Evolutionary conservation across 2,888 invertebrate species (phyloP), one percentile per base, ranked within the genome.

Genomic region (Muscina levida): DNA sequence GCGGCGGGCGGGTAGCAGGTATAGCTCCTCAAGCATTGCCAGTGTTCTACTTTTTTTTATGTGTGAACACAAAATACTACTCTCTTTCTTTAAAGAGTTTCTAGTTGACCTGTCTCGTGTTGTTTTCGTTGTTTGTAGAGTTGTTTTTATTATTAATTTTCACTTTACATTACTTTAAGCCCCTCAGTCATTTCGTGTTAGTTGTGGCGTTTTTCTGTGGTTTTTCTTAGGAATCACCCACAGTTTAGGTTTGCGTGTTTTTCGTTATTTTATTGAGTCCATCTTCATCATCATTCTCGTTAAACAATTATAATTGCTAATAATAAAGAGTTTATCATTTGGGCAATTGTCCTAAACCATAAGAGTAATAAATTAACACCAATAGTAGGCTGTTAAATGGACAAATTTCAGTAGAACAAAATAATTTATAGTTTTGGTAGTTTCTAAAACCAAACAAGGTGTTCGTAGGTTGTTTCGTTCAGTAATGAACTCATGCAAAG

Each of bases 291-390:
- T 62, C 19, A n/a, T 31, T 10, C 6, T 31, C 37, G 17, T 62
- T 26, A 57, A 62, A 62, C 62, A 39, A 62, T 62, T 39, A 19
- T 62, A 62, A 42, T 62, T 62, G 62, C 62, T 62, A 62, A 42
- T 62, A 62, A 42, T 62, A 62, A 62, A 26, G 42, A 62, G 62
- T 42, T 62, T 62, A 62, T 42, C 42, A 42, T 62, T 59, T 59
- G 37, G 62, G 62, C 39, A 62, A 62, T 62, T 62, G 62, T 62
- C 62, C 11, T 13, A 22, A 37, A 26, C 10, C 19, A 10, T 11
- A 2, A 57, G 56, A 79, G 39, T 48, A 42, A 65, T 75, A 76
- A 80, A 80, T 80, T 80, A 76, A 72, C 79, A 80, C 79, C 65
- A 62, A 56, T 56, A 76, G 46, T 62, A 46, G 56, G 46, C 66